A percentile compares a stretch with the other conserved stretches of the same genome.
Conservation (phyloP, 2,797 vertebrate genomes). For the Carapus acus region DNA sequence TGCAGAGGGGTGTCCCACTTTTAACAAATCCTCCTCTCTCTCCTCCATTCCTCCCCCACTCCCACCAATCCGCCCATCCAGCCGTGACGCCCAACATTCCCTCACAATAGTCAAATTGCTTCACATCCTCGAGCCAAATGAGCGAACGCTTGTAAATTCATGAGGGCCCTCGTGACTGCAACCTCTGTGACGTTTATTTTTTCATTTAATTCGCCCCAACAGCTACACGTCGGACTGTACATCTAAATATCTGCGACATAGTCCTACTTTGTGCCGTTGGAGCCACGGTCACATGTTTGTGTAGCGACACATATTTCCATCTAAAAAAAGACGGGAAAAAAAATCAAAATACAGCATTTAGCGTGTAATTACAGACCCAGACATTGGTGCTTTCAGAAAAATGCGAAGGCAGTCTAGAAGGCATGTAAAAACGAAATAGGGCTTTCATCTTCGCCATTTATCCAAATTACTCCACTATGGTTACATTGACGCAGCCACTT, state of each 20-base stretch:
- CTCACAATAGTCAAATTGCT: conserved; percentile 61
- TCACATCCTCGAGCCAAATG: conserved; percentile 39
- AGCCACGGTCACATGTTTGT: conserved; percentile 46
- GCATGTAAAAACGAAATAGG: conserved; percentile 63
- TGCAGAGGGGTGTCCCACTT: conserved; percentile 53
- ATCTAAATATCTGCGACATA: conserved; percentile 4
- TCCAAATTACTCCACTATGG: conserved; percentile 66
- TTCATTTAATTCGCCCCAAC: too few relatives aligned
- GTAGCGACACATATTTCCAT: conserved; percentile 50
- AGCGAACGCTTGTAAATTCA: conserved; percentile 19
- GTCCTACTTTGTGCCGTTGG: too few relatives aligned
- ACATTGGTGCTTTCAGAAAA: conserved; percentile 59
- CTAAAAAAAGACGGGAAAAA: conserved; percentile 26
- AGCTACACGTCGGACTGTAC: too few relatives aligned
- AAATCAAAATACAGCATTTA: conserved; percentile 52
- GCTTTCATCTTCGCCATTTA: conserved; percentile 68
- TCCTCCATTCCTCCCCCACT: conserved; percentile 48
- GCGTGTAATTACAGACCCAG: conserved; percentile 70
- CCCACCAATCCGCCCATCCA: conserved; percentile 29
- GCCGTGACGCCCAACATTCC: conserved; percentile 47
- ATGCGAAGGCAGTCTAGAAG: conserved; percentile 64
- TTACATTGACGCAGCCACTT: conserved; percentile 57
- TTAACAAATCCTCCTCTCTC: conserved; percentile 74
- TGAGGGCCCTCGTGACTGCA: background rate
- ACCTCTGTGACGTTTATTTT: too few relatives aligned